Conservation (phyloP, 2,113 vertebrate genomes). For the Strix aluco region DNA sequence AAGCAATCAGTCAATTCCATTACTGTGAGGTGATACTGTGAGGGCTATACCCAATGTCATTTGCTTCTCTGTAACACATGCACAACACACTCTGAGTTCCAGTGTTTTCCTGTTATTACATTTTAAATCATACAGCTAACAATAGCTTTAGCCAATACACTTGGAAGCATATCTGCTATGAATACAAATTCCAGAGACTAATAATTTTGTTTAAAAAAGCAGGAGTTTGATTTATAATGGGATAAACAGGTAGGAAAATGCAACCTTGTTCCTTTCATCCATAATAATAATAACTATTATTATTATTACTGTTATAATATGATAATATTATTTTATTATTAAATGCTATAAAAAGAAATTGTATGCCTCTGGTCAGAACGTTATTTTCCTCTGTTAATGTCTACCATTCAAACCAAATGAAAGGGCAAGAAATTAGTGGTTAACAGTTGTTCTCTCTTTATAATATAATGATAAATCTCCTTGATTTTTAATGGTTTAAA, state of each 20-base stretch:
- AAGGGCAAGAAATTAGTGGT: not conserved
- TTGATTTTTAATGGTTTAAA: not conserved
- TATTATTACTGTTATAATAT: not conserved
- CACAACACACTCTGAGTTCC: not conserved
- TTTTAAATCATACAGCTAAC: constrained; percentile 58
- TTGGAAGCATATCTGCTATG: not conserved
- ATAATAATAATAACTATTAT: not conserved
- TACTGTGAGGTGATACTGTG: not conserved
- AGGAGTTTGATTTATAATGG: not conserved
- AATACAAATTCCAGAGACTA: not conserved
- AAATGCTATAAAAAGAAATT: not conserved
- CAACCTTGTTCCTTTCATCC: not conserved
- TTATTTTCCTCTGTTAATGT: not conserved
- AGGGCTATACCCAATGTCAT: not conserved
- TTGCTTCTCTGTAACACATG: constrained; percentile 26
- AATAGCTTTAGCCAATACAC: not conserved
- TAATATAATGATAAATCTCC: not conserved
- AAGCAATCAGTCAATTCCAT: constrained; percentile 43
- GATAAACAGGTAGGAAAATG: not conserved
- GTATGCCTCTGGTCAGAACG: not conserved
- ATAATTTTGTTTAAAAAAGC: not conserved
- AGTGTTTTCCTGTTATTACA: constrained; percentile 37
- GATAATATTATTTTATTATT: not conserved
- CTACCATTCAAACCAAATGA: not conserved
- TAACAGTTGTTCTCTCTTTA: not conserved